These are phyloP conservation scores for Stenoptilia bipunctidactyla DNA, from an alignment of 2,888 invertebrate species.

Conservation along the genomic window DNA sequence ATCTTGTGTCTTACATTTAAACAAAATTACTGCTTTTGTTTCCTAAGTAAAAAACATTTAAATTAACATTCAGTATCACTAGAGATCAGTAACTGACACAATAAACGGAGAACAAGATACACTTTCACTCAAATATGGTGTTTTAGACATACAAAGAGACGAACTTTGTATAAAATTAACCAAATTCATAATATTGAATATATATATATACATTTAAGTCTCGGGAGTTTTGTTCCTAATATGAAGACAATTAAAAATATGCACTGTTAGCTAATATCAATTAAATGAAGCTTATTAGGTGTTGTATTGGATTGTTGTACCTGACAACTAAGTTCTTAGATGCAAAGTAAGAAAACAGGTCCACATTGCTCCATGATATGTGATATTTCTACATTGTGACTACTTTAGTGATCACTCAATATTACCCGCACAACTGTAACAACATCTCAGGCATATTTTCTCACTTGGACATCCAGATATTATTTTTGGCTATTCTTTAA, in stretches of 20 bases:
- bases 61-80: constrained; percentile 45
- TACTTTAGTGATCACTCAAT: neutral
- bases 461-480: neutral
- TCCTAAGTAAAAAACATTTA: constrained; percentile 33
- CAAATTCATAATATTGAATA: constrained; percentile 65
- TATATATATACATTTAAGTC: constrained; percentile 67
- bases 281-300: constrained; percentile 64
- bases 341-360: neutral
- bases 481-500: neutral
- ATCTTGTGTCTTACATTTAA: neutral
- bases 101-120: constrained; percentile 29
- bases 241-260: constrained; percentile 66
- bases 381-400: neutral
- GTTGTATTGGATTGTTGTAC: constrained; percentile 20
- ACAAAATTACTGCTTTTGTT: constrained; percentile 23
- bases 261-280: constrained; percentile 61
- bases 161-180: constrained; percentile 67
- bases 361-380: neutral
- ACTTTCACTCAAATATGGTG: constrained; percentile 33
- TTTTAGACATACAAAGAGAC: constrained; percentile 37
- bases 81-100: constrained; percentile 54
- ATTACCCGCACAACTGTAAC: neutral
- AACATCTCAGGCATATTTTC: neutral
- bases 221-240: constrained; percentile 56
- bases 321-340: neutral